phyloP scores from a whole-genome alignment of 2,888 invertebrate genomes.

The Latrodectus hesperus region DNA sequence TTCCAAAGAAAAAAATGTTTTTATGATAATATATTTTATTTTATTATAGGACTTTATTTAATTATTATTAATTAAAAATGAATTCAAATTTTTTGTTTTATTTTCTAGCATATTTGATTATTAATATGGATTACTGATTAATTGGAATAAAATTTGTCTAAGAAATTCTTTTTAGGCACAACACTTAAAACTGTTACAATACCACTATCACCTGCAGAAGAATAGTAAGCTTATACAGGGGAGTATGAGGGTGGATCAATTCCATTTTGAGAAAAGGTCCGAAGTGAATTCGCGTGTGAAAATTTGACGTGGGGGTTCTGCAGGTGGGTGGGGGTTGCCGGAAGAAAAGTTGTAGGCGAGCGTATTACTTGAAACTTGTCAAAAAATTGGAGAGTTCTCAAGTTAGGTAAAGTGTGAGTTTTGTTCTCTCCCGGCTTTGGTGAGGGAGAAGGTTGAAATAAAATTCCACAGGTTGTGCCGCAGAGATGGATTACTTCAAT shows the following conservation, averaged over 20 bases:
- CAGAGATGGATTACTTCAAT: neutral
- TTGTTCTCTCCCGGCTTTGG: neutral
- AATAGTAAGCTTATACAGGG: no score
- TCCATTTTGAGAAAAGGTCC: conserved; percentile 25
- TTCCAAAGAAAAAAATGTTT: no score
- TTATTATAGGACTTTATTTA: no score
- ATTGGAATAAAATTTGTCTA: no score
- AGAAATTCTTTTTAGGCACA: no score
- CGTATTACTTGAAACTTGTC: conserved; percentile 50
- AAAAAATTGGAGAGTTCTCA: conserved; percentile 33
- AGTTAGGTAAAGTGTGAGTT: neutral
- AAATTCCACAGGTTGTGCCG: neutral
- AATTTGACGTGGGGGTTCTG: conserved; percentile 51
- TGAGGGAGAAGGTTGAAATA: neutral
- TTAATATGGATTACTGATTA: no score
- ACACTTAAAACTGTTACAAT: no score
- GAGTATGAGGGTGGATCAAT: conserved; percentile 19
- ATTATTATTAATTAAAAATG: no score
- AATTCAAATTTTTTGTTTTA: no score
- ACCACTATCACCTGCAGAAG: no score
- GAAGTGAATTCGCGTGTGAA: conserved; percentile 54
- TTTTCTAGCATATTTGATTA: no score
- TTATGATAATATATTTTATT: no score
- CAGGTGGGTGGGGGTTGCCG: conserved; percentile 54
- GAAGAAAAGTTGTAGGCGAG: conserved; percentile 11